Percentiles rank a stretch among this genome's conserved stretches.
These are phyloP conservation scores for Tachyglossus aculeatus DNA, from an alignment of 2,797 vertebrate species.

Conservation along the genomic window DNA sequence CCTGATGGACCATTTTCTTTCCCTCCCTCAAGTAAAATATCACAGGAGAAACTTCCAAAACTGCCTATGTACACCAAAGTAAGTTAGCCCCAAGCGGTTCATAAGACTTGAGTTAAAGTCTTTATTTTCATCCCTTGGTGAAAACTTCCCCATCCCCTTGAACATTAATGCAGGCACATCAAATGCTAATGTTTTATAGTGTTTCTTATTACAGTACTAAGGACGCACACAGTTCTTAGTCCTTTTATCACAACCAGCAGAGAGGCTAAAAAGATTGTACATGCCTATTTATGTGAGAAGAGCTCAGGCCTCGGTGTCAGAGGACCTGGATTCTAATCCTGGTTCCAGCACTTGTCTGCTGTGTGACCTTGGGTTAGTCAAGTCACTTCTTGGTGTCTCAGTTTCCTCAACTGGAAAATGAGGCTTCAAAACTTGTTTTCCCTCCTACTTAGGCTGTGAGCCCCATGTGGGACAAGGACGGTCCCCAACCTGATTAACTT, in stretches of 20 bases:
- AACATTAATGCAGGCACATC: constrained; percentile 32
- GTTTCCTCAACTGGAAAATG: too few relatives aligned
- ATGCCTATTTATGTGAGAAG: not conserved
- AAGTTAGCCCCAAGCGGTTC: constrained; percentile 36
- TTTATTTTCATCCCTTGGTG: constrained; percentile 47
- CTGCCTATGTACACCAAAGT: constrained; percentile 27
- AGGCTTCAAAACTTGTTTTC: too few relatives aligned
- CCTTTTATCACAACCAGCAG: not conserved
- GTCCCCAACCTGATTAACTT: too few relatives aligned
- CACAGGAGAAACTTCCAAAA: constrained; percentile 35
- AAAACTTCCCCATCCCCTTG: constrained; percentile 46
- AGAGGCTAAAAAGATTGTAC: constrained; percentile 35
- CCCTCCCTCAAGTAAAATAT: constrained; percentile 27
- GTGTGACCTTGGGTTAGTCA: too few relatives aligned
- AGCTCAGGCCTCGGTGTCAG: too few relatives aligned
- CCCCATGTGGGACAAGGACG: too few relatives aligned
- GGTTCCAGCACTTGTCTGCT: too few relatives aligned
- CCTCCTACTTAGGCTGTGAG: too few relatives aligned
- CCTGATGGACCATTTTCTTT: constrained; percentile 31
- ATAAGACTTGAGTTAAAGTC: constrained; percentile 49
- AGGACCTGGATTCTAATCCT: too few relatives aligned
- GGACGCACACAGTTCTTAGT: constrained; percentile 45
- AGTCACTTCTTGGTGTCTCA: too few relatives aligned
- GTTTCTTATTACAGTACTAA: constrained; percentile 47
- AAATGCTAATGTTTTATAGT: constrained; percentile 50